These are phyloP conservation scores for Mylabris sibirica DNA, from an alignment of 2,888 invertebrate species.

Conservation along the genomic window DNA sequence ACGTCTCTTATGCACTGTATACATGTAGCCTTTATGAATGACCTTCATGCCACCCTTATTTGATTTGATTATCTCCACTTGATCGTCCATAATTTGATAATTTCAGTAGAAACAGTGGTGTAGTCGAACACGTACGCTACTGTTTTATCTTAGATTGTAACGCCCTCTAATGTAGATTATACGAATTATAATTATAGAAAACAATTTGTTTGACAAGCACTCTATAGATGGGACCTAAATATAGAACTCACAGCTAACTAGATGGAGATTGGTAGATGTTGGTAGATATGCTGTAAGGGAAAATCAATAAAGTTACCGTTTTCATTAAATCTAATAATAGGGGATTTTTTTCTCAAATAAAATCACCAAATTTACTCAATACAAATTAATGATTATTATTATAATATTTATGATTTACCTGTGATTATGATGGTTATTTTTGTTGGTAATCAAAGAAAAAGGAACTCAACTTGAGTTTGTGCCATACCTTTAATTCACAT, in stretches of 20 bases:
- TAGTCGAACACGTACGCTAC: background rate
- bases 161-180: background rate
- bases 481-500: slow-evolving; percentile 24
- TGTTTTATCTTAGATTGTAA: background rate
- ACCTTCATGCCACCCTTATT: slow-evolving; percentile 63
- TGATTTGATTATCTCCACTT: slow-evolving; percentile 47
- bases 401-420: too few relatives aligned
- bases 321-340: too few relatives aligned
- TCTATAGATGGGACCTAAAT: slow-evolving; percentile 44
- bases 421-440: background rate
- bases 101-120: slow-evolving; percentile 8
- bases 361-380: too few relatives aligned
- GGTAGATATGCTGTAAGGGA: slow-evolving; percentile 20
- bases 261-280: background rate
- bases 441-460: slow-evolving; percentile 15
- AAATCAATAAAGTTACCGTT: slow-evolving; percentile 46
- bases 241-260: slow-evolving; percentile 36
- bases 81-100: slow-evolving; percentile 33
- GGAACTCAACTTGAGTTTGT: slow-evolving; percentile 30
- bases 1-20: slow-evolving; percentile 61
- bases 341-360: too few relatives aligned
- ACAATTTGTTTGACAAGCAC: slow-evolving; percentile 40
- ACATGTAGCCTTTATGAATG: slow-evolving; percentile 62
- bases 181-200: background rate
- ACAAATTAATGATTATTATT: too few relatives aligned